A percentile compares a stretch with the other conserved stretches of the same genome.
phyloP scores from a whole-genome alignment of 2,888 invertebrate species.

The Rhamnusium bicolor region DNA sequence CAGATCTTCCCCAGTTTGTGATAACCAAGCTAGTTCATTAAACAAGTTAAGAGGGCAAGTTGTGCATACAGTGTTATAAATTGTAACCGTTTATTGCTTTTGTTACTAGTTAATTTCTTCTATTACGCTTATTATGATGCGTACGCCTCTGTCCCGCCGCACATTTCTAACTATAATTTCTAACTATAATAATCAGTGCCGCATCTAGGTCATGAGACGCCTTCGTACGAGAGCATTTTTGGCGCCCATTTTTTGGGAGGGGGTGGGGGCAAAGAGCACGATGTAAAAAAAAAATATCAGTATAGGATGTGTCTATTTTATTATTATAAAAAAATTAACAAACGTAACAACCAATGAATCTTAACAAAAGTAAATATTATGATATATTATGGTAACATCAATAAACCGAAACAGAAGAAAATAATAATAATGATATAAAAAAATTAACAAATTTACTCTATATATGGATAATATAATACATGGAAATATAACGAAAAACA shows the following conservation, averaged over 20 bases:
- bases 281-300: neutral
- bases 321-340: neutral
- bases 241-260: neutral
- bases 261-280: neutral
- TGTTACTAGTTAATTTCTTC: too few relatives aligned
- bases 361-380: neutral
- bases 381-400: neutral
- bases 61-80: too few relatives aligned
- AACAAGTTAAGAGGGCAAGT: too few relatives aligned
- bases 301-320: neutral
- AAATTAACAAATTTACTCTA: neutral
- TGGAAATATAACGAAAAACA: neutral
- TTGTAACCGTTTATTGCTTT: too few relatives aligned
- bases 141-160: too few relatives aligned
- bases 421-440: neutral
- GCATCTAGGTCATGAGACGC: neutral
- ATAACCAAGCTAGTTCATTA: too few relatives aligned
- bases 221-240: neutral
- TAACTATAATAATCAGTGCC: too few relatives aligned
- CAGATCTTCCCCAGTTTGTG: too few relatives aligned
- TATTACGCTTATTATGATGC: too few relatives aligned
- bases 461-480: neutral
- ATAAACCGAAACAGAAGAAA: neutral
- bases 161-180: too few relatives aligned
- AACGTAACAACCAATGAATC: neutral